Percentiles rank a stretch among this genome's conserved stretches.
phyloP scores from a whole-genome alignment of 37 sponge, comb jelly and placozoan genomes.

The Geodia barretti region DNA sequence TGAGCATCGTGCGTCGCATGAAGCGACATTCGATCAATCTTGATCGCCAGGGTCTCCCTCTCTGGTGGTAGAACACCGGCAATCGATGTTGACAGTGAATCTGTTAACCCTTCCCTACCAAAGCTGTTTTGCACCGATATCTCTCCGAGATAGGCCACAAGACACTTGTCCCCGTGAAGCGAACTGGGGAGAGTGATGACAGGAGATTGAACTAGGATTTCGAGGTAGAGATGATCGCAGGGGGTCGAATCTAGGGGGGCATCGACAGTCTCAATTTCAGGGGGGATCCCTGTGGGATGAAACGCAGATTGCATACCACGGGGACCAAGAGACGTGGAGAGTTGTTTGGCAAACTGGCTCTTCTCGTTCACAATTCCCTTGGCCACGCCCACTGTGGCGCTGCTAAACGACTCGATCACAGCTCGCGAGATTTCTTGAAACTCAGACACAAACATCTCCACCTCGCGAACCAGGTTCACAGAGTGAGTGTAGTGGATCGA shows the following conservation, averaged over 20 bases:
- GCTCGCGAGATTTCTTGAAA: slow-evolving; percentile 48
- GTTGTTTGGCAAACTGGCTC: slow-evolving; percentile 43
- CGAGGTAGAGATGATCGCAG: slow-evolving; percentile 16
- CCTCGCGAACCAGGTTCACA: slow-evolving; percentile 65
- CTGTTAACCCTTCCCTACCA: not conserved
- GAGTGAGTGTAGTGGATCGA: slow-evolving; percentile 87
- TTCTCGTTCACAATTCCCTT: slow-evolving; percentile 65
- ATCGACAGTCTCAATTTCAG: slow-evolving; percentile 24
- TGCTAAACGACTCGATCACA: slow-evolving; percentile 51
- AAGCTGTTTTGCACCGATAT: slow-evolving; percentile 69
- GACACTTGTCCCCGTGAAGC: slow-evolving; percentile 34
- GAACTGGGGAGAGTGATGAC: slow-evolving; percentile 72
- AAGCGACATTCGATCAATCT: slow-evolving; percentile 40
- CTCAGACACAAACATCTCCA: slow-evolving; percentile 76
- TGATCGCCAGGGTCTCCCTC: slow-evolving; percentile 32
- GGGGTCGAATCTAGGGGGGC: not conserved
- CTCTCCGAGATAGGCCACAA: slow-evolving; percentile 82
- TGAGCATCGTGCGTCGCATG: slow-evolving; percentile 51
- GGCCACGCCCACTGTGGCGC: slow-evolving; percentile 89
- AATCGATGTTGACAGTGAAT: not conserved
- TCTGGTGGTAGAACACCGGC: not conserved
- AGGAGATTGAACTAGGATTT: slow-evolving; percentile 63
- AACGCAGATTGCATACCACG: not conserved
- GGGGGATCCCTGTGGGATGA: not conserved
- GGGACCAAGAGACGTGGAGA: slow-evolving; percentile 50